phyloP scores from a whole-genome alignment of 2,888 invertebrate species.

The Philereme vetulata region DNA sequence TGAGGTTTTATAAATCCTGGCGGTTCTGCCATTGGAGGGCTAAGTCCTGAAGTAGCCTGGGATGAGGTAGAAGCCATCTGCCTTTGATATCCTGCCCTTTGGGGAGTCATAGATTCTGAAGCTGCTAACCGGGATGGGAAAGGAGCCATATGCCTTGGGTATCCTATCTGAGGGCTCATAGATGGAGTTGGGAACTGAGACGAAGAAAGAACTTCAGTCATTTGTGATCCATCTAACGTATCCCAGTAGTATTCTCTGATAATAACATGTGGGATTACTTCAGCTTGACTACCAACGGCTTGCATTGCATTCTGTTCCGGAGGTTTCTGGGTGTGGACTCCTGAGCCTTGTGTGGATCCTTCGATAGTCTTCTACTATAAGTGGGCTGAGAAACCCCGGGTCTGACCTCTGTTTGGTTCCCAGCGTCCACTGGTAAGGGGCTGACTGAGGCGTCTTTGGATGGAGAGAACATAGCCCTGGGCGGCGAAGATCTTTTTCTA shows the following conservation, averaged over 20 bases:
- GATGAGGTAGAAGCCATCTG: not conserved
- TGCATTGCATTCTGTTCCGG: conserved; percentile 17
- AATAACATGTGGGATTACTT: conserved; percentile 45
- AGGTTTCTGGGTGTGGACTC: conserved; percentile 15
- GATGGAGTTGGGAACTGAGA: not conserved
- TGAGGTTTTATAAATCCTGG: not conserved
- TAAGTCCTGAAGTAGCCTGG: not conserved
- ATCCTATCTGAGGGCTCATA: not conserved
- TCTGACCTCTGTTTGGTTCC: conserved; percentile 48
- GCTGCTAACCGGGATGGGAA: conserved; percentile 2
- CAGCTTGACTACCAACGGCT: conserved; percentile 27
- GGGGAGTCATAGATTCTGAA: no score
- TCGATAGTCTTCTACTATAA: conserved; percentile 3
- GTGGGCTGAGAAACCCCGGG: conserved; percentile 5
- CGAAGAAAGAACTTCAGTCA: not conserved
- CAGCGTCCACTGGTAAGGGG: conserved; percentile 40
- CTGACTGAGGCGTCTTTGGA: conserved; percentile 40
- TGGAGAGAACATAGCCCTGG: conserved; percentile 11
- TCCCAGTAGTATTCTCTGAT: conserved; percentile 61
- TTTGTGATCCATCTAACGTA: conserved; percentile 21
- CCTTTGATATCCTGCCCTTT: no score
- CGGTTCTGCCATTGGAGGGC: not conserved
- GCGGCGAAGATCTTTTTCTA: conserved; percentile 39
- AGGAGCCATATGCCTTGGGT: not conserved
- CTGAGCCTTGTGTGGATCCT: conserved; percentile 22